phyloP scores from a whole-genome alignment of 2,113 vertebrate genomes.

The Marcusenius ussheri region DNA sequence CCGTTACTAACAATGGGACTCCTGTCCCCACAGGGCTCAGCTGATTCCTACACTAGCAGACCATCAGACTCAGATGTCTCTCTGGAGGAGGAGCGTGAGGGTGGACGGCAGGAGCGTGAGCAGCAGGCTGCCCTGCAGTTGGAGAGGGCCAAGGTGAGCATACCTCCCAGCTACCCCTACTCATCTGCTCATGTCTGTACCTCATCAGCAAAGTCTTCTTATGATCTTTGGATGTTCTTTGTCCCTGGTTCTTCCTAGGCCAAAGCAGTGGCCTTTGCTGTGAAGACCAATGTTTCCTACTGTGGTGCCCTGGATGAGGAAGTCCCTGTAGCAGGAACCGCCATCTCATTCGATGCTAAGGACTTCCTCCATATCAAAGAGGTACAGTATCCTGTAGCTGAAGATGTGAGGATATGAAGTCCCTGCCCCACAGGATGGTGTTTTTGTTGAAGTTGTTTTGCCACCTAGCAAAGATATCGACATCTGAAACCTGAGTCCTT shows the following conservation, averaged over 20 bases:
- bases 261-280: slow-evolving; percentile 90
- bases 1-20: not conserved
- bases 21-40: slow-evolving; percentile 75
- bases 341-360: slow-evolving; percentile 93
- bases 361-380: slow-evolving; percentile 98
- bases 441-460: not conserved
- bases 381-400: slow-evolving; percentile 54
- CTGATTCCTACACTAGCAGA: slow-evolving; percentile 97
- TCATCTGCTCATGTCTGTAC: not conserved
- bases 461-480: not conserved
- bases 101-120: slow-evolving; percentile 84
- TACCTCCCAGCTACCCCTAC: not conserved
- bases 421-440: not conserved
- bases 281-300: slow-evolving; percentile 94
- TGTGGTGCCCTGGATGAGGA: slow-evolving; percentile 92
- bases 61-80: slow-evolving; percentile 98
- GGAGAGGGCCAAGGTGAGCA: slow-evolving; percentile 85
- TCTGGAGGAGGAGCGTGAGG: slow-evolving; percentile 93
- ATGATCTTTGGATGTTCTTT: not conserved
- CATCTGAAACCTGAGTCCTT: not conserved
- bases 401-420: not conserved
- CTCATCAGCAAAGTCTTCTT: not conserved
- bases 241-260: slow-evolving; percentile 56
- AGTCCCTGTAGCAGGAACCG: slow-evolving; percentile 88
- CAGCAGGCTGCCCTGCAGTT: slow-evolving; percentile 90